phyloP scores from a whole-genome alignment of 2,113 vertebrate genomes.

The Sphaerodactylus townsendi region DNA sequence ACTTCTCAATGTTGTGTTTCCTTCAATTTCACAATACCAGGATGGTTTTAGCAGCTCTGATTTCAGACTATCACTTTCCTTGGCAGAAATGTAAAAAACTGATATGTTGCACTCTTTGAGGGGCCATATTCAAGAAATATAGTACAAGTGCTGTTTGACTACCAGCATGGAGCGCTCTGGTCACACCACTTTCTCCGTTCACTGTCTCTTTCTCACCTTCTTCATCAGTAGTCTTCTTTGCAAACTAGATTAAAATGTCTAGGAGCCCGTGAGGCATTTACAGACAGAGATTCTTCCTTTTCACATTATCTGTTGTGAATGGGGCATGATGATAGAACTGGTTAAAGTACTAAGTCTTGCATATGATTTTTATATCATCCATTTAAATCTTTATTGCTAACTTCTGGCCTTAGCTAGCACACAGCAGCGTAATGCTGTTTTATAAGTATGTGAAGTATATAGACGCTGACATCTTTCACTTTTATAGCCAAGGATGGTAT shows the following conservation, averaged over 20 bases:
- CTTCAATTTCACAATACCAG: constrained; percentile 75
- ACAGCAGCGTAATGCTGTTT: background rate
- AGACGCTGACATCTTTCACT: background rate
- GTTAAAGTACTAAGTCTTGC: constrained; percentile 1
- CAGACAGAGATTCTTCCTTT: constrained; percentile 37
- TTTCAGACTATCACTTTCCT: constrained; percentile 67
- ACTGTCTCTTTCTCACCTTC: constrained; percentile 72
- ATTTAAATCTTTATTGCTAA: constrained; percentile 27
- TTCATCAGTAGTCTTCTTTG: constrained; percentile 69
- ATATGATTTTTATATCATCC: constrained; percentile 8
- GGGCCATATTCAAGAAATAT: constrained; percentile 75
- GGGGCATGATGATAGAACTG: background rate
- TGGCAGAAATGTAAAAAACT: constrained; percentile 68
- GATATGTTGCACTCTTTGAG: constrained; percentile 61
- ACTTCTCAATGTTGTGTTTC: constrained; percentile 66
- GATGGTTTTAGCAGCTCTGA: constrained; percentile 66
- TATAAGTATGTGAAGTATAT: constrained; percentile 2
- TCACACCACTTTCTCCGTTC: constrained; percentile 67
- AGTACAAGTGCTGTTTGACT: constrained; percentile 66
- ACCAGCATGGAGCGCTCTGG: constrained; percentile 65
- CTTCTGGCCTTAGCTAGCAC: background rate
- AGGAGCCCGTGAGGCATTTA: constrained; percentile 39
- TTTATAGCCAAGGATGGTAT: too few species aligned
- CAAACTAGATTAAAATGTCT: constrained; percentile 76
- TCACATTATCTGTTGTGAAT: constrained; percentile 28